A percentile compares a stretch with the other conserved stretches of the same genome.
Evolutionary conservation across 2,888 invertebrate species (phyloP).

Genomic region (Xylocampa areola): DNA sequence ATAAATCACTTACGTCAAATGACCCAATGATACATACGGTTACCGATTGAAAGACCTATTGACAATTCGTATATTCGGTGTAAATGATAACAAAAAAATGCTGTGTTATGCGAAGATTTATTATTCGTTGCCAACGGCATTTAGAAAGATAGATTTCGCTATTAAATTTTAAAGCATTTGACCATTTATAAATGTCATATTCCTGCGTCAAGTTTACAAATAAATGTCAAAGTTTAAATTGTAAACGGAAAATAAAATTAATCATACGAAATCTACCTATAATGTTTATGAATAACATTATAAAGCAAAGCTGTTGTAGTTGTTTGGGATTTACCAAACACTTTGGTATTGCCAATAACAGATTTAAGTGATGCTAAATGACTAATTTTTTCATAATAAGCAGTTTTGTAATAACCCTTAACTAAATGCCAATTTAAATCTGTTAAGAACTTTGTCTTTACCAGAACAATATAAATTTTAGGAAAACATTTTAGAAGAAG

Average conservation of each 20-base stretch:
- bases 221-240: neutral
- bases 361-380: neutral
- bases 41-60: conserved; percentile 46
- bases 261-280: conserved; percentile 14
- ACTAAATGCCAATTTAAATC: conserved; percentile 1
- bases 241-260: neutral
- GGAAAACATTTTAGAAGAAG: no score
- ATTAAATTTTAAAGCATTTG: neutral
- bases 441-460: neutral
- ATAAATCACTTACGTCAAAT: conserved; percentile 15
- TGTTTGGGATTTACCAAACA: neutral
- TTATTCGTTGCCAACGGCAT: neutral
- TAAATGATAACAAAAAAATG: conserved; percentile 16
- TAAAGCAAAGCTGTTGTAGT: conserved; percentile 1
- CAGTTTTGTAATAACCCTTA: neutral
- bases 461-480: no score
- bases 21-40: conserved; percentile 34
- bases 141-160: conserved; percentile 24
- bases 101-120: neutral
- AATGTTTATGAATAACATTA: neutral
- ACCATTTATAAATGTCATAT: neutral
- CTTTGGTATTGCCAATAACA: neutral
- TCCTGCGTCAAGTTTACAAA: neutral
- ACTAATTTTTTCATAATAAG: neutral
- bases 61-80: conserved; percentile 29